Percentiles rank a stretch among this genome's conserved stretches.
Conservation (phyloP, 1,140 invertebrate genomes). For the Pseudachorutes palmiensis region DNA sequence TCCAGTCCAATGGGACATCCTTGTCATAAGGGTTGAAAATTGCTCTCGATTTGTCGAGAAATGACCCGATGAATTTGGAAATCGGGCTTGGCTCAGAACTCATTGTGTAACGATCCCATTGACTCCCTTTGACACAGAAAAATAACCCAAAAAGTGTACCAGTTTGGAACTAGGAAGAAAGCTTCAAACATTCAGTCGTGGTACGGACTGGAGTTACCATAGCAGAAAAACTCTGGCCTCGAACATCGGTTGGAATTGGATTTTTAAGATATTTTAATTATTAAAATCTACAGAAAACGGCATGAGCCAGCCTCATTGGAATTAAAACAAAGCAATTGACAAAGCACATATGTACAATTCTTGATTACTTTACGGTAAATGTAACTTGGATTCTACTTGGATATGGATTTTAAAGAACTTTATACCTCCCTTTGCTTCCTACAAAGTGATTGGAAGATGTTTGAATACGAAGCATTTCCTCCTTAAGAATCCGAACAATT, state of each 20-base stretch:
- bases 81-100: not conserved
- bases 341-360: no score
- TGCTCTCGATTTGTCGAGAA: no score
- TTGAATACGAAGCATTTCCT: slow-evolving; percentile 89
- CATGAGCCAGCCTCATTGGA: no score
- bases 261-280: no score
- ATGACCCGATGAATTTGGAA: no score
- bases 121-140: not conserved
- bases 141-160: not conserved
- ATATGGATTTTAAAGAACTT: slow-evolving; percentile 77
- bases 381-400: no score
- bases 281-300: no score
- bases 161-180: not conserved
- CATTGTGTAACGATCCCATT: not conserved
- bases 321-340: no score
- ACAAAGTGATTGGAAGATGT: slow-evolving; percentile 74
- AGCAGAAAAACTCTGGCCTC: not conserved
- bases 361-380: no score
- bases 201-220: not conserved
- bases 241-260: no score
- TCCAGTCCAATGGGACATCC: not conserved
- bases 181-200: not conserved
- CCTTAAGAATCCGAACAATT: slow-evolving; percentile 94
- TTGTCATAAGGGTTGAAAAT: not conserved
- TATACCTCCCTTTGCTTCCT: slow-evolving; percentile 83